Conservation (phyloP, 2,113 vertebrate species). For the Petaurus breviceps region DNA sequence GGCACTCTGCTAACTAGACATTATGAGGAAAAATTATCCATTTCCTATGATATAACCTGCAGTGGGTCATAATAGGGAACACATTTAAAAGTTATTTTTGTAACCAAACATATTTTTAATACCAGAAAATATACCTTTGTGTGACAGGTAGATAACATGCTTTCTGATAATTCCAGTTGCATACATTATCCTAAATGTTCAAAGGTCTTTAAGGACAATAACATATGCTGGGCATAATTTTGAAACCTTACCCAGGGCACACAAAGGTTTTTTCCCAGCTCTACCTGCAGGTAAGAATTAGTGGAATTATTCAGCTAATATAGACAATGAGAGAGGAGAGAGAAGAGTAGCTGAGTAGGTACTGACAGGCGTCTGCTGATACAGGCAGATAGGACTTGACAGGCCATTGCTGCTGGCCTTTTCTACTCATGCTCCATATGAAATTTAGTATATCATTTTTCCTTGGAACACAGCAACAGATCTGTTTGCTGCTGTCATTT, state of each 20-base stretch:
- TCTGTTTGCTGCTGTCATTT: neutral
- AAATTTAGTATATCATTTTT: neutral
- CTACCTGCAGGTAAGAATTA: neutral
- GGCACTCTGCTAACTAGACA: too few species aligned
- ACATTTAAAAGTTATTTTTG: neutral
- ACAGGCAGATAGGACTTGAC: neutral
- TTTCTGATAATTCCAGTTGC: neutral
- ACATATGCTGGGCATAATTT: neutral
- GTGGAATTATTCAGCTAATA: neutral
- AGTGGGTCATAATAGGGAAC: too few species aligned
- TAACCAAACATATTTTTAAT: neutral
- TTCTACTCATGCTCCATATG: neutral
- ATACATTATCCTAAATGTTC: neutral
- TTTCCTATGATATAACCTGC: too few species aligned
- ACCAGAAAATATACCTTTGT: neutral
- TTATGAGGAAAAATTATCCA: too few species aligned
- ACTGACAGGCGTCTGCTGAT: neutral
- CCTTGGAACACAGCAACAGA: neutral
- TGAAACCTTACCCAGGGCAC: neutral
- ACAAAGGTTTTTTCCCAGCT: neutral
- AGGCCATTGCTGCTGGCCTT: neutral
- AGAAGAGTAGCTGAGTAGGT: neutral
- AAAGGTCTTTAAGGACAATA: neutral
- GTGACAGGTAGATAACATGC: neutral
- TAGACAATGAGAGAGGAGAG: neutral